Conservation (phyloP, 1,140 invertebrate genomes). For the Lepidurus couesii region DNA sequence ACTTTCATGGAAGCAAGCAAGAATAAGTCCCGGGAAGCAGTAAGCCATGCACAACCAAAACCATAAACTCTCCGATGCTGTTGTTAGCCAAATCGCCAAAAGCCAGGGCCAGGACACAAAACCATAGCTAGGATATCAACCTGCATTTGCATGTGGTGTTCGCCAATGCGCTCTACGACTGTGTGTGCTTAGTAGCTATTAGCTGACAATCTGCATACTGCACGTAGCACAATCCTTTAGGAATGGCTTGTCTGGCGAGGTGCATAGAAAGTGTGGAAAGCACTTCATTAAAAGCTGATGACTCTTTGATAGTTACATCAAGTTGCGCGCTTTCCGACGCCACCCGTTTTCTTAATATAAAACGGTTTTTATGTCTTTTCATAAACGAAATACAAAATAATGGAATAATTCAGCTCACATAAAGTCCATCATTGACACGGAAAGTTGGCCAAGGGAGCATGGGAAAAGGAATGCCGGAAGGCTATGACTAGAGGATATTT, state of each 20-base stretch:
- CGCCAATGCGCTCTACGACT: neutral
- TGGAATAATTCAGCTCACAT: no score
- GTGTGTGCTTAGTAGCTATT: neutral
- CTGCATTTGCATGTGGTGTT: neutral
- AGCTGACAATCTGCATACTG: conserved; percentile 15
- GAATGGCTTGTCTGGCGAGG: neutral
- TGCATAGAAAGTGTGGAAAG: conserved; percentile 8
- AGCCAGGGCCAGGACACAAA: neutral
- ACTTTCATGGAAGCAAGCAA: neutral
- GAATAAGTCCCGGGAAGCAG: neutral
- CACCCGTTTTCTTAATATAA: neutral
- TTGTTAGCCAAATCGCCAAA: conserved; percentile 18
- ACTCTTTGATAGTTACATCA: neutral
- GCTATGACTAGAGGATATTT: no score
- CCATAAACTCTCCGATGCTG: neutral
- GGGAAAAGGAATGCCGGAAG: no score
- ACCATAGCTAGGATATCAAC: neutral
- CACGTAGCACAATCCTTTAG: neutral
- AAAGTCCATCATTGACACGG: no score
- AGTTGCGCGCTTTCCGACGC: neutral
- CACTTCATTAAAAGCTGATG: conserved; percentile 16
- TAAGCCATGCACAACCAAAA: neutral
- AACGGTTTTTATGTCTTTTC: neutral
- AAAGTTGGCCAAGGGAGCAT: no score
- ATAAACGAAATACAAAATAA: no score